phyloP scores from a whole-genome alignment of 2,888 invertebrate genomes.

The Muschampia plurimacula region DNA sequence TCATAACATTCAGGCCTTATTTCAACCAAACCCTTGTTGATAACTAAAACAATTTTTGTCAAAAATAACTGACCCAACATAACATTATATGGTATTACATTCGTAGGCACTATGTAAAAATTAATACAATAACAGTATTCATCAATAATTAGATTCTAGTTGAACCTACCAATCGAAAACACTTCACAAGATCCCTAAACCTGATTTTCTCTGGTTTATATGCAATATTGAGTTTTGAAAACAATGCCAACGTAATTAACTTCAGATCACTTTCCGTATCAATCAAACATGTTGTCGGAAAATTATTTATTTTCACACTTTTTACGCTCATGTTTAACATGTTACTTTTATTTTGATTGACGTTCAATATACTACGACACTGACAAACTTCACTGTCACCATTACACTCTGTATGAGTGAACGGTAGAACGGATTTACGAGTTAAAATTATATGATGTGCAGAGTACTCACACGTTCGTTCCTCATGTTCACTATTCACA shows the following conservation, averaged over 20 bases:
- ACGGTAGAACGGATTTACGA: conserved; percentile 1
- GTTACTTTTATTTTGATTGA: conserved; percentile 1
- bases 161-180: not conserved
- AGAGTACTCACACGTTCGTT: not conserved
- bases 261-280: not conserved
- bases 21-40: conserved; percentile 4
- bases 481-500: not conserved
- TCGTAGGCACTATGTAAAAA: conserved; percentile 2
- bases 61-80: conserved; percentile 4
- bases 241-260: not conserved
- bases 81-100: not conserved
- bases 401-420: not conserved
- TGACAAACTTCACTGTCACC: conserved; percentile 5
- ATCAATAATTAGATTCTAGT: not conserved
- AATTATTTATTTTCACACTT: conserved; percentile 5
- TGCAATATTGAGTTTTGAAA: not conserved
- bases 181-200: conserved; percentile 3
- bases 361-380: not conserved
- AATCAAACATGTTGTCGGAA: not conserved
- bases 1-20: conserved; percentile 9
- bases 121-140: not conserved
- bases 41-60: not conserved
- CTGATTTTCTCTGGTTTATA: not conserved
- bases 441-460: not conserved
- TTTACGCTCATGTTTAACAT: not conserved